Base-by-base conservation (phyloP, 2,888 invertebrate genomes). In the Tryphoninae sp. region DNA sequence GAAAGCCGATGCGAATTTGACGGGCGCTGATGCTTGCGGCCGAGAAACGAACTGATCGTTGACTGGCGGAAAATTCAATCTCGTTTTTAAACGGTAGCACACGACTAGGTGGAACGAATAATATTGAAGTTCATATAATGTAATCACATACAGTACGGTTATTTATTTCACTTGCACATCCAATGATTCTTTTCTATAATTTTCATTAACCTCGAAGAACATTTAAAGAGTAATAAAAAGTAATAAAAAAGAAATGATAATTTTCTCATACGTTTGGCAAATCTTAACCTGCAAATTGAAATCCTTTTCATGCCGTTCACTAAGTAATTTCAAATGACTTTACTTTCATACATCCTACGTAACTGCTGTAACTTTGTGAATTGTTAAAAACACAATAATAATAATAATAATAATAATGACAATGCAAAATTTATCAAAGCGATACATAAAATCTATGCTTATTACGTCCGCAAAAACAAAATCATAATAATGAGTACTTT, bases 151-250 rank as follows among this genome's bases (percentile, higher is more conserved):
- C 22, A 64, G 73, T 74, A 74, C 64, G 42, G 26, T 74, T 26
- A 13, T 55, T 65, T 58, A 59, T 68, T 73, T 19, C 11, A 58
- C 40, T 65, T 74, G 65, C 65, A 55, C 74, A 45, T 74, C 42
- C 16, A 65, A 74, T 4, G 13, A 13, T 45, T 45, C 13, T 45
- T 40, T 53, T 65, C 58, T 42, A 65, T 55, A 51, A 19, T 19
- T 19, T 51, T 53, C 22, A 51, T 55, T 22, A 33, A 23, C 45
- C n/a, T 13, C 42, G 65, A 19, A 22, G 13, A 74, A 55, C 55
- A 65, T 55, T 33, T 51, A 42, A 53, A 73, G 40, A 51, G 53
- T 23, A 71, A 26, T 49, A 11, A 51, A 62, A 72, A 73, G n/a
- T 64, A 62, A 64, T 51, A 64, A 51, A 40, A 40, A 65, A 11